Conservation (phyloP, 2,113 vertebrate genomes). For the Pygoscelis adeliae region DNA sequence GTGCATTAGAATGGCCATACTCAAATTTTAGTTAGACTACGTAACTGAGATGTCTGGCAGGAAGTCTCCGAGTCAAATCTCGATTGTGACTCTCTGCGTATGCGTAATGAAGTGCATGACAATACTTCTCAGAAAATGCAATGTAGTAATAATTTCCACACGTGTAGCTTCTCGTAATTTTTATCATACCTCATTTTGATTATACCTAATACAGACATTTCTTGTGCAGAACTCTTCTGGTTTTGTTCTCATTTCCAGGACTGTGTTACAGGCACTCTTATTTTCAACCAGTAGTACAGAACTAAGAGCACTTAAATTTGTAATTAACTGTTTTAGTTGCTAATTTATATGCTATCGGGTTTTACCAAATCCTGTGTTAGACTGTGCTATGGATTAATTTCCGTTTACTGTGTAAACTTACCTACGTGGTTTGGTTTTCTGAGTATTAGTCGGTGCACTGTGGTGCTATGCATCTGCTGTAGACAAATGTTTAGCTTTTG, state of each 20-base stretch:
- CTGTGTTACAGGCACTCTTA: background rate
- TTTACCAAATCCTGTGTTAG: background rate
- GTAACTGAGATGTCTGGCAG: accelerated
- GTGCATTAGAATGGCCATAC: background rate
- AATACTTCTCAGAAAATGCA: background rate
- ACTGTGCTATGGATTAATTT: background rate
- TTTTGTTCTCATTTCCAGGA: background rate
- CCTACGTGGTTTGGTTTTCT: background rate
- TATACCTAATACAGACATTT: background rate
- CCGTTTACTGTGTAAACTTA: constrained; percentile 37
- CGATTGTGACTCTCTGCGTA: background rate
- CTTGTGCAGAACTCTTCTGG: background rate
- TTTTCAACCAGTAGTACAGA: background rate
- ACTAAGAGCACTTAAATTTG: background rate
- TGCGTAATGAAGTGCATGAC: background rate
- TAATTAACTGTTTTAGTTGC: background rate
- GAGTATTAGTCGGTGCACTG: background rate
- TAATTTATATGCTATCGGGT: background rate
- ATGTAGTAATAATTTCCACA: background rate
- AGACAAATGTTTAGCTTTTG: background rate
- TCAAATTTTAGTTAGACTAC: background rate
- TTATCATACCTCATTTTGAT: background rate
- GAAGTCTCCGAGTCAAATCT: background rate
- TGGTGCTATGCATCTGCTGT: background rate
- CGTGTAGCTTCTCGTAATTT: background rate